phyloP scores from a whole-genome alignment of 2,113 vertebrate genomes.

The Muscicapa adusta region DNA sequence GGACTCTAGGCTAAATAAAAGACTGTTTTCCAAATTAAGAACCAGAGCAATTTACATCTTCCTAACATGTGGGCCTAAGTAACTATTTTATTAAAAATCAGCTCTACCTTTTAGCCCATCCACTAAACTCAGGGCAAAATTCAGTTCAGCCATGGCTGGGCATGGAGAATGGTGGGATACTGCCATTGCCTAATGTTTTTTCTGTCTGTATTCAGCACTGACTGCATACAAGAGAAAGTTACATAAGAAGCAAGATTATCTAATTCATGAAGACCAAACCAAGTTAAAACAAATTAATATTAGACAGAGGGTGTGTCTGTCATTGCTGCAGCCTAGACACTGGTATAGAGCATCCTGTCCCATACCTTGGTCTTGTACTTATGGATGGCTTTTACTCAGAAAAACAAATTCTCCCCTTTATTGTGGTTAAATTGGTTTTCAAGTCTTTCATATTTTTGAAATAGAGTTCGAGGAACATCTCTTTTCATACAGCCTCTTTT shows the following conservation, averaged over 20 bases:
- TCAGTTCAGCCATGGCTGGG: background rate
- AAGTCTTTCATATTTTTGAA: background rate
- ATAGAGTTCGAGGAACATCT: background rate
- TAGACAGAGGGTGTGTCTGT: background rate
- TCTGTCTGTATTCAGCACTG: background rate
- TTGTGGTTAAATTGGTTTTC: background rate
- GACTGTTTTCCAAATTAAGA: background rate
- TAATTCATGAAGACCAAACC: background rate
- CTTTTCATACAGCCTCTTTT: background rate
- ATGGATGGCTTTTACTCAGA: background rate
- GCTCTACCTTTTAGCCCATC: background rate
- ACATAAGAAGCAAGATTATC: background rate
- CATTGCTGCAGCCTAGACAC: background rate
- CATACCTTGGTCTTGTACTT: background rate
- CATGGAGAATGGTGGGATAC: background rate
- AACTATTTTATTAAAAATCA: background rate
- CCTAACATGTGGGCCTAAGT: accelerated
- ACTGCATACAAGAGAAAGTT: background rate
- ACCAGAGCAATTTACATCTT: background rate
- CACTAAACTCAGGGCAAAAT: background rate
- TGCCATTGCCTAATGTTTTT: background rate
- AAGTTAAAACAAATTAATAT: background rate
- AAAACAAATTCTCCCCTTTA: background rate
- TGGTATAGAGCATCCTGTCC: background rate
- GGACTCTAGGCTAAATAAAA: background rate